Evolutionary conservation across 2,888 invertebrate genomes (phyloP).

Genomic region (Sminthurides aquaticus): DNA sequence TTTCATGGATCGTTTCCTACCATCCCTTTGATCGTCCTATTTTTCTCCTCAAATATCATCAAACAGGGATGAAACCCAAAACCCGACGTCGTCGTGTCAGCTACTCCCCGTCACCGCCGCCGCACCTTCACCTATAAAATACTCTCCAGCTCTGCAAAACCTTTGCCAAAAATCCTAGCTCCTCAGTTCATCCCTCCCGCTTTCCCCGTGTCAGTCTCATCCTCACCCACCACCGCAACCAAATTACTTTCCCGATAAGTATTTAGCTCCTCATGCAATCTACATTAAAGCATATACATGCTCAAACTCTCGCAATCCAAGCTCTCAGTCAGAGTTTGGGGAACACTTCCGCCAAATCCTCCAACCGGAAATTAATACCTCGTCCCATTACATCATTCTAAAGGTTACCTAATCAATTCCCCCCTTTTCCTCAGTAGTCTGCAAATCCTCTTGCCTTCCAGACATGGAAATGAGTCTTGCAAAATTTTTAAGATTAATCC

Average conservation of each 20-base stretch:
- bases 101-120: background rate
- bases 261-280: no score
- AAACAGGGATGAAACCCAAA: no score
- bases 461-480: no score
- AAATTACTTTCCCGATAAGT: no score
- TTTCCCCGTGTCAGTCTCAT: no score
- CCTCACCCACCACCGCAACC: no score
- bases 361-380: background rate
- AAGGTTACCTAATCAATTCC: background rate
- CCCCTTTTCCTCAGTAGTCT: background rate
- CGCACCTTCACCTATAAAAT: background rate
- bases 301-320: background rate
- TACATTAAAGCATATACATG: no score
- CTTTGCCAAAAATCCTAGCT: background rate
- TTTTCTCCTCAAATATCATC: background rate
- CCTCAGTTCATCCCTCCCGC: no score
- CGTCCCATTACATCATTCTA: background rate
- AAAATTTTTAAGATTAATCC: no score
- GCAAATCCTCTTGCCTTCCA: no score
- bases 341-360: background rate
- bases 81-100: no score
- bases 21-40: background rate
- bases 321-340: background rate
- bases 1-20: background rate
- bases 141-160: no score